phyloP scores from a whole-genome alignment of 1,140 invertebrate genomes.

The Neodiprion pinetum region DNA sequence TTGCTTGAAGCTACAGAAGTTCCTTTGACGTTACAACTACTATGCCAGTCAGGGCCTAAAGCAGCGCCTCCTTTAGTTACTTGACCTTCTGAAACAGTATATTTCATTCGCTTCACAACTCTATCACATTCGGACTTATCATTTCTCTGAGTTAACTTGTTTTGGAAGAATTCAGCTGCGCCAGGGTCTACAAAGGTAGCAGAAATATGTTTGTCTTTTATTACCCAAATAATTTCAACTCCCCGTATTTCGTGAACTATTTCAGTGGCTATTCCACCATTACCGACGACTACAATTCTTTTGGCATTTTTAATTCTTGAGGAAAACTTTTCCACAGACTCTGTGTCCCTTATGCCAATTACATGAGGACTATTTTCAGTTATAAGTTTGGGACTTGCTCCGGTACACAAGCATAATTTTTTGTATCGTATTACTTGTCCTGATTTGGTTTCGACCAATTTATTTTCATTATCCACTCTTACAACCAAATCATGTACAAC shows the following conservation, averaged over 20 bases:
- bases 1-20: conserved; percentile 52
- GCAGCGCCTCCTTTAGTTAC: conserved; percentile 75
- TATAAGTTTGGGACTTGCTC: conserved; percentile 84
- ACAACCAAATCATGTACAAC: conserved; percentile 72
- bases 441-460: conserved; percentile 56
- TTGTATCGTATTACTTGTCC: conserved; percentile 73
- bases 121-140: conserved; percentile 25
- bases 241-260: conserved; percentile 86
- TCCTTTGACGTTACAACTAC: conserved; percentile 71
- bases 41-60: conserved; percentile 95
- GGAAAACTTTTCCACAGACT: conserved; percentile 86
- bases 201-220: conserved; percentile 92
- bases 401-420: conserved; percentile 90
- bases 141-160: conserved; percentile 50
- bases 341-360: conserved; percentile 93
- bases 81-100: conserved; percentile 64
- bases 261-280: conserved; percentile 98
- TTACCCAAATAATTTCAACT: conserved; percentile 90
- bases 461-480: conserved; percentile 63
- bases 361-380: conserved; percentile 71
- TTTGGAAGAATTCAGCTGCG: conserved; percentile 92
- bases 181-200: conserved; percentile 94
- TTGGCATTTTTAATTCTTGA: conserved; percentile 71
- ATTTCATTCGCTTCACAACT: conserved; percentile 73
- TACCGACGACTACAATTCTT: conserved; percentile 87